phyloP scores from a whole-genome alignment of 2,888 invertebrate genomes.

The Erebia palarica region DNA sequence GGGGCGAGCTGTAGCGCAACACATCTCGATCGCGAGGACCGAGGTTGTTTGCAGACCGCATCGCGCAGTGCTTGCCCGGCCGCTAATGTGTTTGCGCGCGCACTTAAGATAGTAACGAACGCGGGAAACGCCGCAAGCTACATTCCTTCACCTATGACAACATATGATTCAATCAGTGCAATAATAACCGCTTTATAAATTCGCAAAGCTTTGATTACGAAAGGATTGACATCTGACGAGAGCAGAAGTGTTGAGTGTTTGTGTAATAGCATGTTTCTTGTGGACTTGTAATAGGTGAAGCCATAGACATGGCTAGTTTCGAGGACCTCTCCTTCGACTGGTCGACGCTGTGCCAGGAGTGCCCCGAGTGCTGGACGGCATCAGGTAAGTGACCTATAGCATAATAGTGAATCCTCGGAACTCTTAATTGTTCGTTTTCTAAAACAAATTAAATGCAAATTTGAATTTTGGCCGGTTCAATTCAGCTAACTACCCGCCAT shows the following conservation, averaged over 20 bases:
- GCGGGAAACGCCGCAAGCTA: slow-evolving; percentile 50
- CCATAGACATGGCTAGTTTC: slow-evolving; percentile 83
- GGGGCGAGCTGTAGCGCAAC: slow-evolving; percentile 48
- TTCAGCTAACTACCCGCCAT: slow-evolving; percentile 35
- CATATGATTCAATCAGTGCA: slow-evolving; percentile 49
- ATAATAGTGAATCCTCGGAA: background rate
- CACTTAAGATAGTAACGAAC: slow-evolving; percentile 52
- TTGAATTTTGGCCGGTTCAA: slow-evolving; percentile 38
- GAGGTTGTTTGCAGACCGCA: slow-evolving; percentile 53
- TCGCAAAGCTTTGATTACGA: slow-evolving; percentile 27
- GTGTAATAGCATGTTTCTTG: slow-evolving; percentile 62
- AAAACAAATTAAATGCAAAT: slow-evolving; percentile 34
- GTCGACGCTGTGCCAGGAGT: slow-evolving; percentile 84
- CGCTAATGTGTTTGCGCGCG: slow-evolving; percentile 66
- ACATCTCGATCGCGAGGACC: slow-evolving; percentile 69
- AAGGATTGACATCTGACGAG: slow-evolving; percentile 33
- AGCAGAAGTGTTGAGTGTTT: slow-evolving; percentile 53
- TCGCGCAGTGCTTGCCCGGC: slow-evolving; percentile 67
- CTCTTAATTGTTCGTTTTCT: slow-evolving; percentile 30
- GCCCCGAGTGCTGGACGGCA: slow-evolving; percentile 84
- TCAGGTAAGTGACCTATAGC: slow-evolving; percentile 78
- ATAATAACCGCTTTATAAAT: slow-evolving; percentile 34
- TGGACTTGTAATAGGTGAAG: slow-evolving; percentile 57
- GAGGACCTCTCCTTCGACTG: slow-evolving; percentile 85
- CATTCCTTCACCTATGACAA: slow-evolving; percentile 48